Base-by-base conservation (phyloP, 2,113 vertebrate species). In the Lepus europaeus region DNA sequence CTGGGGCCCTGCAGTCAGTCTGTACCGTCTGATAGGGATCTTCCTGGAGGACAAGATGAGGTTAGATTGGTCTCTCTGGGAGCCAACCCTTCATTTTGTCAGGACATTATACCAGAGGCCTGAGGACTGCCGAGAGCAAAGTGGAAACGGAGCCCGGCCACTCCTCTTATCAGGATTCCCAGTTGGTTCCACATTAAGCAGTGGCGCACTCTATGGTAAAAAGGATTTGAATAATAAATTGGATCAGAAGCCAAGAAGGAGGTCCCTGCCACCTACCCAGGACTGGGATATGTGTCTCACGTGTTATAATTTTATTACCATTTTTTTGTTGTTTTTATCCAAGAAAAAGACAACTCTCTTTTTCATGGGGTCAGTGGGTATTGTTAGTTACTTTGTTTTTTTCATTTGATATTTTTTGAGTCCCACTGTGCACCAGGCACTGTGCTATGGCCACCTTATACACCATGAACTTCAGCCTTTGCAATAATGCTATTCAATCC, bases 31-130 rank as follows among this genome's bases (percentile, higher is more conserved):
- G 97, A 96, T 96, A 93, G 0, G 3, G 94, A 97, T 97, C 97
- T 97, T 95, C 96, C 16, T 74, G 87, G 92, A 91, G 92, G 92
- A 95, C 95, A 69, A 91, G 97, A 96, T 95, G 97, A 93, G 89
- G 96, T 96, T 89, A 97, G 96, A 97, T 96, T 91, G 90, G 96
- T 95, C 95, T 97, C 95, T 94, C 74, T 94, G 97, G 93, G 95
- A 97, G 79, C 91, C 90, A 89, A 13, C 93, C 77, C 51, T 97
- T 97, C 97, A 93, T 96, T 96, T 93, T 92, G 53, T 89, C 72
- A 95, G 95, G 90, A 95, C 95, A 88, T 96, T 95, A 94, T 89
- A 20, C 94, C 45, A 66, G 87, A 92, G 86, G 90, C 88, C 85
- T 36, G 66, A 96, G 89, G 74, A 64, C 82, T 93, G 97, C 97